phyloP scores from a whole-genome alignment of 2,113 vertebrate genomes.

The Steatornis caripensis region DNA sequence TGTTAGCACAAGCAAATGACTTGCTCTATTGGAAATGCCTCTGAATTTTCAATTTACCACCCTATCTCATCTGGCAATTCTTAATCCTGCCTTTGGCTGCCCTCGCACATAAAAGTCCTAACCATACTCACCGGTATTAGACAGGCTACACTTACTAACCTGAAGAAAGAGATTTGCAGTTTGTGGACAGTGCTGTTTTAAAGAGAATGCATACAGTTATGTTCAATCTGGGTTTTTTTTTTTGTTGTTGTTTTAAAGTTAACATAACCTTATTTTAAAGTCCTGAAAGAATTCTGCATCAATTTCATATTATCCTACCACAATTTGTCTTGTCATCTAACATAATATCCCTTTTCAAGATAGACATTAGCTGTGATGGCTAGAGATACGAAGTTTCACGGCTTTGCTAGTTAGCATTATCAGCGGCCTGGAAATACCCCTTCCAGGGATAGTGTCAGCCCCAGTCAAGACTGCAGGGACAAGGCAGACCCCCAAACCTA shows the following conservation, averaged over 20 bases:
- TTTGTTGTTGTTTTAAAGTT: neutral
- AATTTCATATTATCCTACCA: neutral
- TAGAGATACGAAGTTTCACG: neutral
- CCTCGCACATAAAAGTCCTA: neutral
- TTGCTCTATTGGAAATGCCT: neutral
- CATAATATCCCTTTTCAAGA: neutral
- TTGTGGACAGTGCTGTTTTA: neutral
- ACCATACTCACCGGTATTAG: neutral
- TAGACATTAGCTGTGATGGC: neutral
- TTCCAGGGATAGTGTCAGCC: neutral
- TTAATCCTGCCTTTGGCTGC: neutral
- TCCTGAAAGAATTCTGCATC: neutral
- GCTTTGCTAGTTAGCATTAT: neutral
- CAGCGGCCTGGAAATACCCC: neutral
- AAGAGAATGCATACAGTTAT: neutral
- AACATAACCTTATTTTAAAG: neutral
- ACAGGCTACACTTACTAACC: neutral
- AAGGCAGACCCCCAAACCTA: neutral
- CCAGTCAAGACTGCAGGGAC: neutral
- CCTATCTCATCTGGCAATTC: neutral
- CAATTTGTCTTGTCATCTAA: neutral
- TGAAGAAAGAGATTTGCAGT: neutral
- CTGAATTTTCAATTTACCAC: constrained; percentile 16
- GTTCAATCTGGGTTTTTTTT: neutral
- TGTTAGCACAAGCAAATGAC: neutral